Base-by-base conservation (phyloP, 2,888 invertebrate genomes). In the Ennomos quercinarius region DNA sequence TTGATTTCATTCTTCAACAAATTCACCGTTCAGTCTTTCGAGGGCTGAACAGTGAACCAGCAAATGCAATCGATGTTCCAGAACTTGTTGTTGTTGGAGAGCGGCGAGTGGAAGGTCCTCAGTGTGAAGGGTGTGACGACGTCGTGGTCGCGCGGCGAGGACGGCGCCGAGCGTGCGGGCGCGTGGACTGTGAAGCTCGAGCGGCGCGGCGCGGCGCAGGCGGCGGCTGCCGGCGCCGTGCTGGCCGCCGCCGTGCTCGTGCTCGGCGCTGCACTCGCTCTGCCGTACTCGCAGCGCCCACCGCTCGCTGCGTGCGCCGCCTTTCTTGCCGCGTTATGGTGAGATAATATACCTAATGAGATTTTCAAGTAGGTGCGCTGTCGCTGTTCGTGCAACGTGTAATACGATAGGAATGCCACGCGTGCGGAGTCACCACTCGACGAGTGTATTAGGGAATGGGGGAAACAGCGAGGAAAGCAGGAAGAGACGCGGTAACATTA, bases 251-350 rank as follows among this genome's bases (percentile, higher is more conserved):
- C 69, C 10, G 64, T 71, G 60, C 61, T 84, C 64, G 65, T 83
- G 74, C 74, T 88, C 68, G 41, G 67, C 10, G 76, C 83, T 10
- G 83, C 84, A 9, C 65, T 76, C 6, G 61, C 80, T 44, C 71
- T 84, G 72, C 84, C 84, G 49, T 84, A 80, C 8, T 64, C 66
- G 17, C 68, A 67, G 43, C 77, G 89, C 0, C 68, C 82, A 10
- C 79, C 89, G 47, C 79, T 89, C n/a, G 85, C 83, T 10, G 88
- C 85, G 1, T 72, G 77, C 42, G 83, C 89, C 1, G 79, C 90
- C 0, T 77, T 88, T 56, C 76, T 72, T 6, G 72, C 84, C 1
- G 77, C 87, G 0, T 62, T 89, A 0, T 91, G 89, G 91, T 89
- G 0, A 55, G 61, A 64, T 57, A 17, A n/a, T n/a, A n/a, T n/a